Base-by-base conservation (phyloP, 30 jellyfish, hydroid and myxozoan species). In the Phacellophora camtschatica region DNA sequence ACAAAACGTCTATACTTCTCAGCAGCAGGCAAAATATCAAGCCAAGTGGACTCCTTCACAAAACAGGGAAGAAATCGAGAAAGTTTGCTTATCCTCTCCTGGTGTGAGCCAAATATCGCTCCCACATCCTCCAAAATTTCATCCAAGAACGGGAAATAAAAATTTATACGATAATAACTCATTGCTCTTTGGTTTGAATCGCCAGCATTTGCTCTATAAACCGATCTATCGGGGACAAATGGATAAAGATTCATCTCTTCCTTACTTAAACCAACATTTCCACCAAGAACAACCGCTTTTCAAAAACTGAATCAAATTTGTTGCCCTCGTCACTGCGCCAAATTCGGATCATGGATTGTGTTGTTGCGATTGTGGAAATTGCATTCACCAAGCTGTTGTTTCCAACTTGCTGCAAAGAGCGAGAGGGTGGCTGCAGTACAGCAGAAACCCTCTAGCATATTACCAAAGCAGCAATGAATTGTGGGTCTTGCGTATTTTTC, bases 41-140 rank as follows among this genome's bases (percentile, higher is more conserved):
- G 7, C 13, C 7, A 5, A 13, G 13, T 39, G 13, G 51, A 5
- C 7, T 39, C 7, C 51, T 39, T 7, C 13, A 39, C 51, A 39
- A 13, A 5, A 5, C 51, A 39, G 51, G 13, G 13, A 39, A 39
- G 51, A 39, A 5, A 39, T 39, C 51, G 7, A 13, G 7, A 39
- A 8, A 29, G 61, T 16, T 62, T 61, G 18, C 63, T 61, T 9
- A 7, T 61, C 61, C 13, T 61, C 75, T 61, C 63, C 20, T 61
- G 75, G 25, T 61, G 75, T 9, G 75, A 61, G 25, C 75, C 75
- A 29, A 61, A 61, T 29, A 10, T 61, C 25, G 75, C 75, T 61
- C 25, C 15, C 75, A 61, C 25, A 25, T 61, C 19, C 25, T 61
- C 75, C 8, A 25, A 12, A 29, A 61, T 61, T 61, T 61, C 75